phyloP scores from a whole-genome alignment of 1,140 invertebrate species.

The Oscheius sp. region DNA sequence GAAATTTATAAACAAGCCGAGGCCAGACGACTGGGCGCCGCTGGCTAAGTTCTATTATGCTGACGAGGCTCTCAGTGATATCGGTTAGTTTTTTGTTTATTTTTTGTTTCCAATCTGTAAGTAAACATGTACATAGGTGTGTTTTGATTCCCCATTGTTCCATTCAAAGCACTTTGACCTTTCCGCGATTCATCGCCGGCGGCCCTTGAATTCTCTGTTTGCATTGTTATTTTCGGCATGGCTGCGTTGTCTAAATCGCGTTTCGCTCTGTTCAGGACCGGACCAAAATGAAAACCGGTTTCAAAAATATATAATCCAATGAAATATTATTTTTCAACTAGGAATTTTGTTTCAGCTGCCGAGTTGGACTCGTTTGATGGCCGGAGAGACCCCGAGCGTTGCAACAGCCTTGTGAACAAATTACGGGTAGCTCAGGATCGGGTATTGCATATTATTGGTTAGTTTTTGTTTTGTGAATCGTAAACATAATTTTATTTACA shows the following conservation, averaged over 20 bases:
- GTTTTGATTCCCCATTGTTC: neutral
- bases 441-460: slow-evolving; percentile 57
- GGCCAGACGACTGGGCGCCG: slow-evolving; percentile 64
- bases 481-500: slow-evolving; percentile 64
- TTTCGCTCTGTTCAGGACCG: neutral
- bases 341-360: slow-evolving; percentile 67
- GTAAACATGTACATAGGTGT: neutral
- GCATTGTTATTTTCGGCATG: neutral
- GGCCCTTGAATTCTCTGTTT: neutral
- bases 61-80: slow-evolving; percentile 83
- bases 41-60: slow-evolving; percentile 96
- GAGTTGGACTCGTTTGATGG: slow-evolving; percentile 98
- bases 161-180: neutral
- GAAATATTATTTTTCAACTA: neutral
- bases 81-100: slow-evolving; percentile 9
- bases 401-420: slow-evolving; percentile 87
- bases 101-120: neutral
- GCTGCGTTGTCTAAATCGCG: neutral
- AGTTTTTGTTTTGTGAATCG: slow-evolving; percentile 4
- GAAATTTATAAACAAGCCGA: slow-evolving; percentile 58
- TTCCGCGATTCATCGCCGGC: neutral
- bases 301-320: too few species aligned
- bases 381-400: slow-evolving; percentile 90
- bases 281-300: too few species aligned
- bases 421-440: slow-evolving; percentile 71